These are phyloP conservation scores for Lagria hirta DNA, from an alignment of 2,888 invertebrate species.

Conservation along the genomic window DNA sequence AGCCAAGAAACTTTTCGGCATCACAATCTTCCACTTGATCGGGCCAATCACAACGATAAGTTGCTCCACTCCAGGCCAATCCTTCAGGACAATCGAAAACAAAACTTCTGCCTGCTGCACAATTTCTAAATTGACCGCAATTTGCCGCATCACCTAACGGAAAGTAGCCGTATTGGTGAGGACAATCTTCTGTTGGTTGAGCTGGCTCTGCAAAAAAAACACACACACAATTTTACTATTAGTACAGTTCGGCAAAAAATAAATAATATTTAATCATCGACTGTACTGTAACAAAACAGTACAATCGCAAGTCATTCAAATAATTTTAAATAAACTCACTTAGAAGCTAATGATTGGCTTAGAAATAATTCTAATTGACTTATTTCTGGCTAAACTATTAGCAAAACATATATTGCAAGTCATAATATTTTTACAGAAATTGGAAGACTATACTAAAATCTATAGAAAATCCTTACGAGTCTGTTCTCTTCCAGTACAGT, in stretches of 20 bases:
- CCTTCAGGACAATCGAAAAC: slow-evolving; percentile 81
- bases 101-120: slow-evolving; percentile 73
- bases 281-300: not conserved
- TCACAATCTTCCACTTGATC: slow-evolving; percentile 80
- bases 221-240: not conserved
- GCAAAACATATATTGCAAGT: too few species aligned
- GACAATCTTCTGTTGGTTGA: slow-evolving; percentile 75
- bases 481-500: slow-evolving; percentile 69
- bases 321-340: not conserved
- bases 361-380: not conserved
- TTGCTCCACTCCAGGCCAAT: slow-evolving; percentile 63
- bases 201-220: slow-evolving; percentile 61
- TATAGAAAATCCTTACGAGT: slow-evolving; percentile 65
- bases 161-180: slow-evolving; percentile 82
- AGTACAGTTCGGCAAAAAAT: not conserved
- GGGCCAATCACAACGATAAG: slow-evolving; percentile 84
- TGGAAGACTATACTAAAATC: not conserved
- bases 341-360: not conserved
- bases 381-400: too few species aligned
- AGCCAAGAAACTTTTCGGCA: slow-evolving; percentile 81
- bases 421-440: too few species aligned
- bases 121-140: slow-evolving; percentile 81
- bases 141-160: slow-evolving; percentile 65
- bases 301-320: not conserved
- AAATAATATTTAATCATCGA: not conserved